Evolutionary conservation across 2,113 vertebrate genomes (phyloP).

Genomic region (Pseudopodoces humilis): DNA sequence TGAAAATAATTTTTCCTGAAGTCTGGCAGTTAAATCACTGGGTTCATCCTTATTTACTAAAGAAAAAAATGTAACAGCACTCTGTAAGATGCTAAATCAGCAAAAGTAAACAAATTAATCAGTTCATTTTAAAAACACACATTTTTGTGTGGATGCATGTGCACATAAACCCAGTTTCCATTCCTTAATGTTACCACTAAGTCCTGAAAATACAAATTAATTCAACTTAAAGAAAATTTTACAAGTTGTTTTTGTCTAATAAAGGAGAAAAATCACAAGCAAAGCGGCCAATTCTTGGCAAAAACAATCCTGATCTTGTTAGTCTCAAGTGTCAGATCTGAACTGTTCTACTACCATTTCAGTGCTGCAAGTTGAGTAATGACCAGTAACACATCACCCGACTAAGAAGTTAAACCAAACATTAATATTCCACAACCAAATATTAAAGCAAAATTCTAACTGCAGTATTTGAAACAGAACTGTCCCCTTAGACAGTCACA

Average conservation of each 20-base stretch:
- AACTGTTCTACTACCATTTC: not conserved
- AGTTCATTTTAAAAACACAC: not conserved
- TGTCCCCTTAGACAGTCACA: fast-evolving
- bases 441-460: not conserved
- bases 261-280: not conserved
- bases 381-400: not conserved
- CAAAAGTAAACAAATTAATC: not conserved
- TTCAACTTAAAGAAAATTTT: not conserved
- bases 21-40: not conserved
- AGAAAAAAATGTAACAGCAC: not conserved
- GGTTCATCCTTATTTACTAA: not conserved
- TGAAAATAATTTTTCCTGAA: not conserved
- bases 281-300: not conserved
- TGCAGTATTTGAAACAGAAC: not conserved
- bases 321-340: not conserved
- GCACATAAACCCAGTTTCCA: not conserved
- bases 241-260: not conserved
- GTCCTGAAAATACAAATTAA: not conserved
- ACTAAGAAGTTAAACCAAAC: not conserved
- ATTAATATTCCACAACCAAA: not conserved
- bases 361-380: not conserved
- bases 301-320: not conserved
- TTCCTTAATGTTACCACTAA: not conserved
- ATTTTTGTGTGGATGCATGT: fast-evolving
- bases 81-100: not conserved